Conservation (phyloP, 53 echinoderm and acorn worm genomes). For the Apostichopus leukothele region DNA sequence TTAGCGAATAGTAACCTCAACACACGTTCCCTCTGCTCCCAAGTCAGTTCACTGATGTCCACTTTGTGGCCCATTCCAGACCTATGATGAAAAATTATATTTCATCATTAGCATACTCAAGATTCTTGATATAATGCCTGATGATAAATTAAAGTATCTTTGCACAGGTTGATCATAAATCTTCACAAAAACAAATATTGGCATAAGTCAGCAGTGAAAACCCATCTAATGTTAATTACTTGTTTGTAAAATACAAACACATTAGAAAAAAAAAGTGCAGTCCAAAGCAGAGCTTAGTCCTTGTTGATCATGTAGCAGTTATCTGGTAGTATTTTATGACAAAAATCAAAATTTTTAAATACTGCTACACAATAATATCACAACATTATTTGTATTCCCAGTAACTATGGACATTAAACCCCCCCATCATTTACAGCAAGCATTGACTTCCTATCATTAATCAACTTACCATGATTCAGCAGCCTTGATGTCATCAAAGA, state of each 20-base stretch:
- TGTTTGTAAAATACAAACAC: too few species aligned
- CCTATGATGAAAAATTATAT: constrained; percentile 47
- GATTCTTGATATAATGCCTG: background rate
- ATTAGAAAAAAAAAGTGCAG: too few species aligned
- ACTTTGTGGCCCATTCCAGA: constrained; percentile 80
- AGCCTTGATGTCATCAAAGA: constrained; percentile 88
- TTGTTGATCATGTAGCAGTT: too few species aligned
- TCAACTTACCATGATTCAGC: constrained; percentile 90
- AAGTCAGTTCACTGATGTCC: constrained; percentile 90
- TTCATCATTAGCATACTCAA: background rate
- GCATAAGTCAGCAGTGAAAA: too few species aligned
- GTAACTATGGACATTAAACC: too few species aligned
- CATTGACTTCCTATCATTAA: background rate
- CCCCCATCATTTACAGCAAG: background rate
- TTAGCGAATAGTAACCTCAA: constrained; percentile 90
- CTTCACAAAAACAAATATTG: too few species aligned
- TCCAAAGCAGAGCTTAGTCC: too few species aligned
- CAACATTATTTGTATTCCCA: background rate
- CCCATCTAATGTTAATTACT: too few species aligned
- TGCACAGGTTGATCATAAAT: too few species aligned
- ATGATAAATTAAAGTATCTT: background rate
- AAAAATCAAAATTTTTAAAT: too few species aligned
- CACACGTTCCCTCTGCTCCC: constrained; percentile 95
- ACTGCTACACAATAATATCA: too few species aligned
- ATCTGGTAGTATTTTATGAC: too few species aligned